Evolutionary conservation across 2,113 vertebrate species (phyloP).

Genomic region (Bujurquina vittata): DNA sequence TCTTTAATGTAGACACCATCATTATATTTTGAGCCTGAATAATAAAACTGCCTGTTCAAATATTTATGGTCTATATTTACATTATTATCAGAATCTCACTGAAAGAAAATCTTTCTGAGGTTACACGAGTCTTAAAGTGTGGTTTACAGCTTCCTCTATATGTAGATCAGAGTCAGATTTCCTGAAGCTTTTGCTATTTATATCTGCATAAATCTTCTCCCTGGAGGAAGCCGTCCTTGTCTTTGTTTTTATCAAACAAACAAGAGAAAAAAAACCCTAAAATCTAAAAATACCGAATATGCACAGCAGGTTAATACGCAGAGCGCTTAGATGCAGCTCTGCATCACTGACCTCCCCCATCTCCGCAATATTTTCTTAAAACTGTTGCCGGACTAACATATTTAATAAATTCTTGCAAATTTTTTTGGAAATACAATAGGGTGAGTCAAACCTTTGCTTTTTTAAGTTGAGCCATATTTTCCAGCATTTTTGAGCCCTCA

Average conservation of each 20-base stretch:
- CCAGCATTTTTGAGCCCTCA: too few relatives aligned
- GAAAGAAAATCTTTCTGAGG: too few relatives aligned
- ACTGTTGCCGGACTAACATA: too few relatives aligned
- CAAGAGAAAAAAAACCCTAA: not conserved
- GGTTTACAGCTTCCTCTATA: not conserved
- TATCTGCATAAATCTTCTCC: constrained; percentile 20
- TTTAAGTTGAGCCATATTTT: too few relatives aligned
- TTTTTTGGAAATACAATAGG: too few relatives aligned
- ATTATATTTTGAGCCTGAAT: accelerated
- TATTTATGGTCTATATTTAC: not conserved
- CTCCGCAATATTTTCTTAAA: not conserved
- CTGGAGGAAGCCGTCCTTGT: constrained; percentile 32
- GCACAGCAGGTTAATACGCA: not conserved
- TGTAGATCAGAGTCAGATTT: not conserved
- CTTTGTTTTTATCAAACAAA: constrained; percentile 1
- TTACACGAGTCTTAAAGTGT: not conserved
- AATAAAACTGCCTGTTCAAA: not conserved
- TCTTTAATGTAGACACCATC: not conserved
- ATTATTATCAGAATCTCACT: not conserved
- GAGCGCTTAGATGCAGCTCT: not conserved
- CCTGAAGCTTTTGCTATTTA: constrained; percentile 28
- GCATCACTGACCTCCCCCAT: not conserved
- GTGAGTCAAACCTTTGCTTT: too few relatives aligned
- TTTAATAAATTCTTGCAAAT: too few relatives aligned
- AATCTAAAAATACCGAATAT: constrained; percentile 40